These are phyloP conservation scores for Trididemnum miniatum DNA, from an alignment of 23 tunicate genomes.

Conservation along the genomic window DNA sequence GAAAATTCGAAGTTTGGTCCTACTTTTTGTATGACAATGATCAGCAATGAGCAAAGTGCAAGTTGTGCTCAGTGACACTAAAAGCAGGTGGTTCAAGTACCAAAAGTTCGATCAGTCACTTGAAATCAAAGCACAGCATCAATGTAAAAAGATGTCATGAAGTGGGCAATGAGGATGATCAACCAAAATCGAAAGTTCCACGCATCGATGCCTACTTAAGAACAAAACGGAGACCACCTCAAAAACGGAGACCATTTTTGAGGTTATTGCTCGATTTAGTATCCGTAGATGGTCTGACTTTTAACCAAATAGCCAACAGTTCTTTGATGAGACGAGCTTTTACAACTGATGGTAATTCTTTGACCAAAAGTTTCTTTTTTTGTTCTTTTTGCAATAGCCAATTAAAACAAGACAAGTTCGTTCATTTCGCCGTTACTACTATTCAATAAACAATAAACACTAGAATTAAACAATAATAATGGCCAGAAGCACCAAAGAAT, in stretches of 20 bases:
- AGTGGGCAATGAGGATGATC: not conserved
- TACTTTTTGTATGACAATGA: not conserved
- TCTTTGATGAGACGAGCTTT: constrained; percentile 6
- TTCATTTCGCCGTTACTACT: too few species aligned
- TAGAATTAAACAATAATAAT: too few species aligned
- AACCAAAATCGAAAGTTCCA: not conserved
- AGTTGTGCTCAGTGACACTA: constrained; percentile 1
- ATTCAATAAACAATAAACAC: too few species aligned
- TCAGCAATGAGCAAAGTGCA: constrained; percentile 4
- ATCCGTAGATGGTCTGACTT: constrained; percentile 15
- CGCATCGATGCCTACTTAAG: constrained; percentile 1
- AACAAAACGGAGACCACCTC: too few species aligned
- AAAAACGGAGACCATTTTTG: not conserved
- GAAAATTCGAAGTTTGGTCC: constrained; percentile 11
- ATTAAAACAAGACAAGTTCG: too few species aligned
- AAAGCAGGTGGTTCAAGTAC: constrained; percentile 21
- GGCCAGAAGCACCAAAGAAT: too few species aligned
- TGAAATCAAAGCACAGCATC: constrained; percentile 22
- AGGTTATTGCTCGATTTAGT: not conserved
- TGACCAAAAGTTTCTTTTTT: constrained; percentile 11
- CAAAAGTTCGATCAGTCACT: constrained; percentile 9
- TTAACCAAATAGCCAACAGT: constrained; percentile 26
- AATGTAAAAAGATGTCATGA: constrained; percentile 9
- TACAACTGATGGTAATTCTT: constrained; percentile 14
- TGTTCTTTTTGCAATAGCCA: too few species aligned